Evolutionary conservation across 2,113 vertebrate species (phyloP).

Genomic region (Zingel zingel): DNA sequence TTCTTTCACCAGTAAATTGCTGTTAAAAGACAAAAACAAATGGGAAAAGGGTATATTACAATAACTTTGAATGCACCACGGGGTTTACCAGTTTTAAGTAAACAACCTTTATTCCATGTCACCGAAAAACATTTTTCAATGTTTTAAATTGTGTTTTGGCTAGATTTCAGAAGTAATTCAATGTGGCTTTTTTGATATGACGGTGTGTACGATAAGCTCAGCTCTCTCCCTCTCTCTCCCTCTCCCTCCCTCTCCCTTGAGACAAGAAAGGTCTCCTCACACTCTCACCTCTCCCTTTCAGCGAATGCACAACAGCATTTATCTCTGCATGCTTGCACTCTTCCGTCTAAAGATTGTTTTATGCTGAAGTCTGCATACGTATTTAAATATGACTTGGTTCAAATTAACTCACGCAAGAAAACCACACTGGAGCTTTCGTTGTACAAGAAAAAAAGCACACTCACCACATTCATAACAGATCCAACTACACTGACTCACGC

Average conservation of each 20-base stretch:
- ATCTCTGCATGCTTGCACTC: slow-evolving; percentile 23
- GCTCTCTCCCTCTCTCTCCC: background rate
- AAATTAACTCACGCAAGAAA: slow-evolving; percentile 8
- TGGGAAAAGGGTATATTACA: too few relatives aligned
- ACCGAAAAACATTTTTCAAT: background rate
- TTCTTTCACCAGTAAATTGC: too few relatives aligned
- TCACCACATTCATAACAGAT: slow-evolving; percentile 51
- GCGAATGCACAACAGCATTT: slow-evolving; percentile 38
- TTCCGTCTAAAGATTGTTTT: background rate
- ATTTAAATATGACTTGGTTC: slow-evolving; percentile 8
- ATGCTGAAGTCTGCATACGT: slow-evolving; percentile 10
- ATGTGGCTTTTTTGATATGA: background rate
- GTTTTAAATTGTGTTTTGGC: background rate
- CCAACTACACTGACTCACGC: slow-evolving; percentile 11
- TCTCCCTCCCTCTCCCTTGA: slow-evolving; percentile 55
- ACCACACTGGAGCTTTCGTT: slow-evolving; percentile 1
- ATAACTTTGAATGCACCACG: too few relatives aligned
- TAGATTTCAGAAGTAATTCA: background rate
- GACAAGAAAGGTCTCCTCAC: slow-evolving; percentile 49
- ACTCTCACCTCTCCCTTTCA: background rate
- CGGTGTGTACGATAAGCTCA: background rate
- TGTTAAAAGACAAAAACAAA: too few relatives aligned
- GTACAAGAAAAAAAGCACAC: slow-evolving; percentile 30
- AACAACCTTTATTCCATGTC: too few relatives aligned
- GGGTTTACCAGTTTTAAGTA: too few relatives aligned